A percentile compares a stretch with the other conserved stretches of the same genome.
These are phyloP conservation scores for Propithecus perrieri DNA, from an alignment of 2,797 vertebrate species.

Conservation along the genomic window DNA sequence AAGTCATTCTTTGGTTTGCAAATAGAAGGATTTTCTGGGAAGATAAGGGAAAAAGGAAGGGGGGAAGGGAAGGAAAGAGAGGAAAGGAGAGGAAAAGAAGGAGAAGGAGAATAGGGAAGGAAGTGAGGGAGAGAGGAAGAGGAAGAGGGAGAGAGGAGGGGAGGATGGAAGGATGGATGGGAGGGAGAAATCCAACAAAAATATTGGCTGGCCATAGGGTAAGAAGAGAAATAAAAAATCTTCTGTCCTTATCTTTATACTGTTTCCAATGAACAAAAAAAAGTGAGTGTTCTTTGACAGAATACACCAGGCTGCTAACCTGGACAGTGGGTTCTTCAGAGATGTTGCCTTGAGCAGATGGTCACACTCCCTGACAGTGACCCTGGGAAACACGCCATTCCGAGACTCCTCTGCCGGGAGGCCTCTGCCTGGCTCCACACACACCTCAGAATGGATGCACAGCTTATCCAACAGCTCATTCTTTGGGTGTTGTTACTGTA, in stretches of 20 bases:
- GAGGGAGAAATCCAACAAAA: neutral
- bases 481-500: neutral
- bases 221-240: neutral
- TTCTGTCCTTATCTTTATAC: neutral
- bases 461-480: neutral
- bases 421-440: neutral
- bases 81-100: neutral
- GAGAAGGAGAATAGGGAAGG: neutral
- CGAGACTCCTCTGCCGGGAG: neutral
- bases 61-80: too few relatives aligned
- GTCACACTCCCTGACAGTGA: neutral
- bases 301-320: neutral
- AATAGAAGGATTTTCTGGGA: neutral
- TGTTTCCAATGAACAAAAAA: neutral
- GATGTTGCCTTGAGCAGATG: neutral
- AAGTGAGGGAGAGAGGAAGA: too few relatives aligned
- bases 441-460: neutral
- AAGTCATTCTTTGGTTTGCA: neutral
- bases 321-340: neutral
- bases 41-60: too few relatives aligned
- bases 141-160: rapidly evolving
- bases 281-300: neutral
- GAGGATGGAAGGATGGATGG: too few relatives aligned
- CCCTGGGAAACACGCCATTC: neutral
- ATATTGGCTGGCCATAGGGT: neutral